Evolutionary conservation across 2,888 invertebrate species (phyloP).

Genomic region (Frankliniella intonsa): DNA sequence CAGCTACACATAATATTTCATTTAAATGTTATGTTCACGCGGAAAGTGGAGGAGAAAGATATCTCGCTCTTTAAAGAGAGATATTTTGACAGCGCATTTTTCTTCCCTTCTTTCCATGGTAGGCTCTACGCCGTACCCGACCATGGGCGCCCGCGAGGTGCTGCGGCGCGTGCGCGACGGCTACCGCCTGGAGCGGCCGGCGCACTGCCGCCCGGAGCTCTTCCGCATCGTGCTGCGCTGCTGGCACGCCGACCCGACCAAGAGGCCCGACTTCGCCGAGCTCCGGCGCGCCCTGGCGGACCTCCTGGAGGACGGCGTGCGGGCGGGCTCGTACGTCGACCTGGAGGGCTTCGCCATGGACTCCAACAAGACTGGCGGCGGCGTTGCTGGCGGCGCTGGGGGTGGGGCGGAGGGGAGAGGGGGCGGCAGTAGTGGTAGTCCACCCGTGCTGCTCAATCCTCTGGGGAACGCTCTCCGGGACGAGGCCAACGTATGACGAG

Average conservation of each 20-base stretch:
- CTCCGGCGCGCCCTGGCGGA: constrained; percentile 56
- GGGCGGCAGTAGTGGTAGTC: neutral
- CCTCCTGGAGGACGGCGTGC: constrained; percentile 57
- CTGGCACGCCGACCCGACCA: constrained; percentile 64
- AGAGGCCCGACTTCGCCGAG: constrained; percentile 66
- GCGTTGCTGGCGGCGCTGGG: neutral
- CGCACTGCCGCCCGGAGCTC: constrained; percentile 69
- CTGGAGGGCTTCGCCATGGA: constrained; percentile 63
- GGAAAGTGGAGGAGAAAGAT: too few species aligned
- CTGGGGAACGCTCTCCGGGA: constrained; percentile 34
- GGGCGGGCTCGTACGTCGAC: constrained; percentile 63
- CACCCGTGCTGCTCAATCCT: constrained; percentile 29
- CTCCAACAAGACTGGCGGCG: constrained; percentile 46
- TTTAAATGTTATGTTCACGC: too few species aligned
- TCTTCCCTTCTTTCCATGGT: too few species aligned
- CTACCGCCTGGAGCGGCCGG: constrained; percentile 70
- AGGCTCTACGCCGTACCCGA: constrained; percentile 84
- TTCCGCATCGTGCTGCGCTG: constrained; percentile 59
- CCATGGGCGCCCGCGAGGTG: constrained; percentile 78
- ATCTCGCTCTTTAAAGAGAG: too few species aligned
- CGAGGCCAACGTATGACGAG: constrained; percentile 44
- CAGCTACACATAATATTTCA: too few species aligned
- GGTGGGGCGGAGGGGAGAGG: neutral
- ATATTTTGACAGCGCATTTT: too few species aligned
- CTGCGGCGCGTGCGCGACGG: constrained; percentile 73